Evolutionary conservation across 2,113 vertebrate genomes (phyloP), one percentile per base, ranked within the genome.

Genomic region (Cyphomyrus plagiostoma): DNA sequence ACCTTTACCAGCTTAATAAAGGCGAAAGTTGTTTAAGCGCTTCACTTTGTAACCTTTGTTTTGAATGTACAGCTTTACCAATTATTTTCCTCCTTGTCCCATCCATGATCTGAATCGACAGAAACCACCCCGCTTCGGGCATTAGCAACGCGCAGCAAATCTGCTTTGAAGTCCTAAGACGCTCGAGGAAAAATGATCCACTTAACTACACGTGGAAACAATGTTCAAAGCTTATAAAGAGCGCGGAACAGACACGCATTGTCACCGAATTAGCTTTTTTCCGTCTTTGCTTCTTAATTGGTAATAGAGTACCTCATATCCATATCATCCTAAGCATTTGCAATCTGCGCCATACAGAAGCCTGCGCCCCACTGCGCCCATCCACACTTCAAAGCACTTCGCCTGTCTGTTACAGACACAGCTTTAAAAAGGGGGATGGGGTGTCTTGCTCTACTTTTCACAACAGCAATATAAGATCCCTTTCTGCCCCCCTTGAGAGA

Each of bases 231-330:
- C 97, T 96, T 97, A 97, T 98, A 98, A 98, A 98, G 97, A 97
- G 97, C 96, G 96, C 97, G 97, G 97, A 99, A 98, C 98, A 99
- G 97, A 99, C 98, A 97, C 97, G 98, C 96, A 98, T 98, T 99
- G 98, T 99, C 98, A 97, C 96, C 97, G 97, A 97, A 97, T 98
- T 97, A 96, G 97, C 96, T 94, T 97, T 93, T 96, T 95, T 95
- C 94, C 35, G 74, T 95, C 95, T 97, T 95, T 96, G 95, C 96
- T 96, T 94, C 96, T 96, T 96, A 96, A 96, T 97, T 96, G 96
- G 95, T 97, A 97, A 97, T 96, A 97, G 97, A 96, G 96, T 96
- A 96, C 95, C 94, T 93, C 95, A 93, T 96, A 96, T 96, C 97
- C 95, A 95, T 94, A 95, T 96, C 96, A 96, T 97, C 96, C 94